A percentile compares a stretch with the other conserved stretches of the same genome.
Evolutionary conservation across 2,113 vertebrate genomes (phyloP).

Genomic region (Abramis brama): DNA sequence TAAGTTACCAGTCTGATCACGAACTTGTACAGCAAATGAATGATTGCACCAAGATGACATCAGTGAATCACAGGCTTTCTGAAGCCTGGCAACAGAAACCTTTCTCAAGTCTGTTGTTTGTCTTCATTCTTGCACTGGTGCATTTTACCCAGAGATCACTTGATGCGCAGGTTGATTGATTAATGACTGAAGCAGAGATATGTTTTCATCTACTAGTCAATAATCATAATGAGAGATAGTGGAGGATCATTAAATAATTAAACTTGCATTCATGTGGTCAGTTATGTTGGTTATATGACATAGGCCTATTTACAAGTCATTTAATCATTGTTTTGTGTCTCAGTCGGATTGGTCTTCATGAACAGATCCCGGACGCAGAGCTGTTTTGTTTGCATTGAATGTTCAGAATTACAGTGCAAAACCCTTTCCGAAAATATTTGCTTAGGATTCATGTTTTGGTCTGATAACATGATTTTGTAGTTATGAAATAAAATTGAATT

Average conservation of each 20-base stretch:
- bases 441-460: background rate
- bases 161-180: slow-evolving; percentile 15
- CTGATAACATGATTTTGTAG: background rate
- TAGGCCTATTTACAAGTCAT: background rate
- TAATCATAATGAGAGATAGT: background rate
- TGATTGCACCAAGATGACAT: slow-evolving; percentile 62
- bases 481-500: background rate
- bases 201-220: too few relatives aligned
- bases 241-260: background rate
- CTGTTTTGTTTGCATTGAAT: background rate
- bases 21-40: slow-evolving; percentile 64
- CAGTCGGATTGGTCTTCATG: background rate
- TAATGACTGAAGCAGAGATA: background rate
- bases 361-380: background rate
- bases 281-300: background rate
- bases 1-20: slow-evolving; percentile 69
- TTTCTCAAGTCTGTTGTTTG: background rate
- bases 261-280: background rate
- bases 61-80: slow-evolving; percentile 41
- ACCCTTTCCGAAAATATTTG: background rate
- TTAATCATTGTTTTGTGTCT: background rate
- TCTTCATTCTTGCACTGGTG: background rate
- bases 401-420: background rate
- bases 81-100: slow-evolving; percentile 25
- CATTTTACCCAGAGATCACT: slow-evolving; percentile 1